Evolutionary conservation across 2,888 invertebrate genomes (phyloP).

Genomic region (Drosophila lacicola): DNA sequence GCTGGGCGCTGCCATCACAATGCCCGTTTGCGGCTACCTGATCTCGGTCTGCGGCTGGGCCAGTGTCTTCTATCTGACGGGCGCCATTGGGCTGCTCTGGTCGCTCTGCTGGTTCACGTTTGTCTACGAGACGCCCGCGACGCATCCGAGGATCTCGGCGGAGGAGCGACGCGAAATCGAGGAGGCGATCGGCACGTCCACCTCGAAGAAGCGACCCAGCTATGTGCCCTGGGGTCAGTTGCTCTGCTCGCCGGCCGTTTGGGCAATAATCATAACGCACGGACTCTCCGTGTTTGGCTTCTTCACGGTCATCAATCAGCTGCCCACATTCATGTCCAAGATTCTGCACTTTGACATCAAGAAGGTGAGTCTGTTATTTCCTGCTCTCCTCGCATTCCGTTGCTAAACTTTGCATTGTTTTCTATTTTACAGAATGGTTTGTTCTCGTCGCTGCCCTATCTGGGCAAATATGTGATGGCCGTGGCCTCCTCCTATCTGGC

Average conservation of each 20-base stretch:
- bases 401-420: background rate
- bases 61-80: constrained; percentile 95
- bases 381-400: background rate
- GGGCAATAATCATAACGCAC: constrained; percentile 94
- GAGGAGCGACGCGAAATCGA: constrained; percentile 91
- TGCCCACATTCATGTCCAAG: constrained; percentile 94
- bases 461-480: constrained; percentile 94
- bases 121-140: constrained; percentile 92
- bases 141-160: constrained; percentile 92
- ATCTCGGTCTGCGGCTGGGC: constrained; percentile 94
- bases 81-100: constrained; percentile 92
- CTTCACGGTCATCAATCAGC: constrained; percentile 94
- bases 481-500: constrained; percentile 90
- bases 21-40: constrained; percentile 94
- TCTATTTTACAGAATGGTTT: constrained; percentile 89
- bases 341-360: constrained; percentile 92
- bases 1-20: constrained; percentile 95
- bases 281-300: constrained; percentile 94
- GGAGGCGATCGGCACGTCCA: constrained; percentile 89
- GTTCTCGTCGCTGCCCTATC: constrained; percentile 93
- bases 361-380: constrained; percentile 85
- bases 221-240: constrained; percentile 91
- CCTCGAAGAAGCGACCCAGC: constrained; percentile 87
- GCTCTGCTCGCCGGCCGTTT: constrained; percentile 90
- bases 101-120: constrained; percentile 92